Evolutionary conservation across 2,888 invertebrate genomes (phyloP).

Genomic region (Abrostola tripartita): DNA sequence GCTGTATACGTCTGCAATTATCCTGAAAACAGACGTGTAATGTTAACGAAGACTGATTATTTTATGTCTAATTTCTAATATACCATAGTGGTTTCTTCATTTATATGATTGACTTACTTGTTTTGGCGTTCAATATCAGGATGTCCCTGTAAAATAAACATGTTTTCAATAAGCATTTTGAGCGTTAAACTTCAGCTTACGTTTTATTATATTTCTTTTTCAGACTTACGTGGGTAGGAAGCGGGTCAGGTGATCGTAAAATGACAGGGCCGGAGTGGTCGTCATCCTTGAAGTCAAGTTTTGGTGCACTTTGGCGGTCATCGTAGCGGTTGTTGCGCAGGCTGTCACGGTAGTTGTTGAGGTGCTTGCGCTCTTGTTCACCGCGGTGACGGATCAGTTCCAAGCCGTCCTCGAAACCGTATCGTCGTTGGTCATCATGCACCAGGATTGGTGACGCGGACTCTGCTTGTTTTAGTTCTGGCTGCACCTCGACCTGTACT

Average conservation of each 20-base stretch:
- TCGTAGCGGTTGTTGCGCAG: slow-evolving; percentile 6
- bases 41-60: background rate
- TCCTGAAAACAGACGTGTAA: slow-evolving; percentile 58
- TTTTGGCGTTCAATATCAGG: slow-evolving; percentile 66
- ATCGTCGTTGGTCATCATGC: slow-evolving; percentile 25
- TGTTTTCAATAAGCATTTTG: background rate
- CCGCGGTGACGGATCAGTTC: slow-evolving; percentile 54
- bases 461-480: slow-evolving; percentile 40
- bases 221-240: slow-evolving; percentile 54
- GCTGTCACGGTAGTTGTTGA: slow-evolving; percentile 24
- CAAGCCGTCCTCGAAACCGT: slow-evolving; percentile 47
- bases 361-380: slow-evolving; percentile 7
- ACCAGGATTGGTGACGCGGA: slow-evolving; percentile 33
- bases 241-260: slow-evolving; percentile 54
- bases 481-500: no score
- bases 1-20: slow-evolving; percentile 73
- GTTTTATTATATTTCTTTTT: background rate
- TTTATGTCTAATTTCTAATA: background rate
- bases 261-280: slow-evolving; percentile 56
- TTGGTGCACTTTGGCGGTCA: slow-evolving; percentile 13
- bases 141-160: slow-evolving; percentile 57
- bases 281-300: slow-evolving; percentile 38
- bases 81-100: background rate
- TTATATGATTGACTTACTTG: slow-evolving; percentile 52
- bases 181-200: background rate